phyloP scores from a whole-genome alignment of 64 coral and sea anemone species.

The Catalaphyllia jardinei region DNA sequence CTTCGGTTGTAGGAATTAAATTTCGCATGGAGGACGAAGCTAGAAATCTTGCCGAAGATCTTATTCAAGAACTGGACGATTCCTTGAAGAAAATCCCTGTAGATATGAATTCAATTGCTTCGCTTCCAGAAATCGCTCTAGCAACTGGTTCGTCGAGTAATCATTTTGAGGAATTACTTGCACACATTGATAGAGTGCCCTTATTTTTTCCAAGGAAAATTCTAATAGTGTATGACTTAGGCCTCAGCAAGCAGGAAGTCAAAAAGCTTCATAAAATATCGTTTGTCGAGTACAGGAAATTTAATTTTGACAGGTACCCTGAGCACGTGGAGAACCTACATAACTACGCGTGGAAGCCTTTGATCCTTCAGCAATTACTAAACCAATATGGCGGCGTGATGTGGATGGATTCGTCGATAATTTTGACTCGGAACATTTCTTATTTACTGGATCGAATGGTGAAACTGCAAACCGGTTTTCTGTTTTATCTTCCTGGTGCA shows the following conservation, averaged over 20 bases:
- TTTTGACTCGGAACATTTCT: not conserved
- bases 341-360: slow-evolving; percentile 64
- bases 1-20: too few species aligned
- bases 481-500: slow-evolving; percentile 8
- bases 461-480: not conserved
- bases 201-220: slow-evolving; percentile 17
- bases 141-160: slow-evolving; percentile 59
- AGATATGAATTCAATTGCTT: too few species aligned
- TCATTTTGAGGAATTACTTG: slow-evolving; percentile 51
- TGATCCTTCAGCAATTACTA: slow-evolving; percentile 47
- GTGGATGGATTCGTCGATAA: slow-evolving; percentile 50
- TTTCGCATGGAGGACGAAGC: too few species aligned
- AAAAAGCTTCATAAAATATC: not conserved
- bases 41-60: too few species aligned
- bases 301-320: slow-evolving; percentile 56
- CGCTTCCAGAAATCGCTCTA: too few species aligned
- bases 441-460: slow-evolving; percentile 40
- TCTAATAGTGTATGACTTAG: slow-evolving; percentile 59
- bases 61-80: too few species aligned
- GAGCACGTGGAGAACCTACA: slow-evolving; percentile 38
- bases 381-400: slow-evolving; percentile 49
- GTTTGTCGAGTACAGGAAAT: slow-evolving; percentile 57
- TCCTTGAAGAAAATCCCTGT: too few species aligned
- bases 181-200: slow-evolving; percentile 4
- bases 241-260: slow-evolving; percentile 1